Base-by-base conservation (phyloP, 2,888 invertebrate species). In the Crocallis elinguaria region DNA sequence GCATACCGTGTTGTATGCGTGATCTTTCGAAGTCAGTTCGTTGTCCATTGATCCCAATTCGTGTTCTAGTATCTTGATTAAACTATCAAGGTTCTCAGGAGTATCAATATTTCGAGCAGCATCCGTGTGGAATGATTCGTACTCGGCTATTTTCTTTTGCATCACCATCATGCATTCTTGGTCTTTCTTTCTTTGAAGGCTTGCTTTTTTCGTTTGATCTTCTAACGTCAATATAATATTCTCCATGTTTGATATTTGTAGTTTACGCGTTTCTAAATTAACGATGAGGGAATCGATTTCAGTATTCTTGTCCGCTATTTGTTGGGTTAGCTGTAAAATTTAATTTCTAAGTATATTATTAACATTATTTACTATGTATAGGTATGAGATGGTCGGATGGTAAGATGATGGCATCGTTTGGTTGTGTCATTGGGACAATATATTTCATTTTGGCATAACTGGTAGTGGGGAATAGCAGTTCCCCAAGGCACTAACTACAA, bases 41-140 rank as follows among this genome's bases (percentile, higher is more conserved):
- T 66, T 32, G 9, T 79, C 79, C 41, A 76, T 63, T 25, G 84
- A 72, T 29, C 73, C 79, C 39, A 91, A 64, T 68, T 91, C 91
- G 19, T 86, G 77, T 75, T 90, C 91, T 5, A 90, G 75, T 32
- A 84, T 83, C 74, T 84, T 84, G 12, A 90, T 85, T 39, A 91
- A 71, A 52, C 75, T 79, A 57, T 89, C 86, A 13, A 91, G 65
- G 49, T 86, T 81, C 32, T 83, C 82, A 1, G 79, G 80, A n/a
- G 66, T 51, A 32, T 79, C 77, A 2, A 65, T 58, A 23, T 64
- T 73, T 9, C 64, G 72, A 32, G 74, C 73, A 35, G 66, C 67
- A 36, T 76, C 68, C 19, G 63, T 56, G 41, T 70, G 69, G 39
- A 67, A 68, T 3, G 66, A 43, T 63, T 87, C 81, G 51, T 73